These are phyloP conservation scores for Morus bassanus DNA, from an alignment of 2,797 vertebrate species.

Conservation along the genomic window DNA sequence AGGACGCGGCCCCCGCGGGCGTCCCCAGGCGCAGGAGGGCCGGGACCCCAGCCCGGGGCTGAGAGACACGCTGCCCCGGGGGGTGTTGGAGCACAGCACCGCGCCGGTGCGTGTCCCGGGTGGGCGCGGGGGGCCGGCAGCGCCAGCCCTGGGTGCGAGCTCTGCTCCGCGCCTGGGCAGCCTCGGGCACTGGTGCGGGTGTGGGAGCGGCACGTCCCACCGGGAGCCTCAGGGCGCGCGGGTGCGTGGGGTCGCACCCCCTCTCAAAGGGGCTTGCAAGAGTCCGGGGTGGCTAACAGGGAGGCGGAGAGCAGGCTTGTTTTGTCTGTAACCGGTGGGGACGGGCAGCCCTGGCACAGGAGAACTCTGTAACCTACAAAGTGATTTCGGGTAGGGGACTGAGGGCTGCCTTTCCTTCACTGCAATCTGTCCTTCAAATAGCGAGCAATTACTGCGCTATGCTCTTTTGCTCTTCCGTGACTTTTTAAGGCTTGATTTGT, in stretches of 20 bases:
- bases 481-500: not conserved
- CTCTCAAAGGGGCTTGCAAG: not conserved
- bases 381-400: fast-evolving
- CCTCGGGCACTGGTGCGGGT: fast-evolving
- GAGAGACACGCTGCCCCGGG: fast-evolving
- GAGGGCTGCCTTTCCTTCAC: not conserved
- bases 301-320: not conserved
- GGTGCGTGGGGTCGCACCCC: fast-evolving
- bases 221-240: fast-evolving
- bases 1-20: not conserved
- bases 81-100: not conserved
- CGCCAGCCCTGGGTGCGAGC: not conserved
- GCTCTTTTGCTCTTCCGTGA: not conserved
- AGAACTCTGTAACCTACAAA: not conserved
- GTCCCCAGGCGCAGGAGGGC: too few species aligned
- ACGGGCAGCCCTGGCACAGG: not conserved
- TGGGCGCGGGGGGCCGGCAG: not conserved
- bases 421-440: not conserved
- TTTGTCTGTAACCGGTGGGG: fast-evolving
- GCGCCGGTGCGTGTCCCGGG: too few species aligned
- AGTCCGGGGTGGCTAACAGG: not conserved
- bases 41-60: not conserved
- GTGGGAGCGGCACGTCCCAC: not conserved
- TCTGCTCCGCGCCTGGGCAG: not conserved
- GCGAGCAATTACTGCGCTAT: not conserved